Base-by-base conservation (phyloP, 2,888 invertebrate genomes). In the Mythimna loreyi region DNA sequence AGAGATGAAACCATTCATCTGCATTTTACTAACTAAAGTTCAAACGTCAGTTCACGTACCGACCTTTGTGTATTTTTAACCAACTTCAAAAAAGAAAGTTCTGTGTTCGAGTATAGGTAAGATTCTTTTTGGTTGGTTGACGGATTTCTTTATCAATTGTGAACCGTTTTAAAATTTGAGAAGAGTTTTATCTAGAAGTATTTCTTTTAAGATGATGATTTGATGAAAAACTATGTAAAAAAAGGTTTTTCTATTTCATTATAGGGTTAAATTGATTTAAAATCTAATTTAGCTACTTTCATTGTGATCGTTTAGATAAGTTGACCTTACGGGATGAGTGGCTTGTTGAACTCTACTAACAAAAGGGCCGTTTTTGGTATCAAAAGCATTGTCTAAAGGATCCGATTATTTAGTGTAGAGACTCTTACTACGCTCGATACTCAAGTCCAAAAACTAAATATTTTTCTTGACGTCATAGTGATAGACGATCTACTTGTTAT, bases 1-100 rank as follows among this genome's bases (percentile, higher is more conserved):
- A 67, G 72, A 85, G 82, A 81, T 82, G 78, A 82, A 83, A 82
- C 77, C 72, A 67, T 76, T 79, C 57, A 73, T 78, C 67, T 59
- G 61, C 55, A 47, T 66, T 55, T 56, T 59, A 0, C 33, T 61
- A 25, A 47, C 40, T 64, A 62, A 70, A 72, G 72, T 76, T 66
- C 40, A 77, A 59, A 72, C 3, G 68, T 63, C 60, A 67, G 47
- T 63, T 65, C n/a, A 56, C 36, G 13, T 45, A n/a, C 72, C 16
- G 49, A 40, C 71, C 58, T 76, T 65, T 62, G 30, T 52, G 23
- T 43, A 23, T 58, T 59, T 75, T 21, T 33, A 21, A 16, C 5
- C 2, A 6, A 40, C 40, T 40, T 40, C 0, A 40, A 40, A 40
- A 40, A 16, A 19, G 40, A 16, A 40, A 2, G 16, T 19, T 40